Percentiles rank a stretch among this genome's conserved stretches.
Conservation (phyloP, 2,113 vertebrate genomes). For the Mus pahari region DNA sequence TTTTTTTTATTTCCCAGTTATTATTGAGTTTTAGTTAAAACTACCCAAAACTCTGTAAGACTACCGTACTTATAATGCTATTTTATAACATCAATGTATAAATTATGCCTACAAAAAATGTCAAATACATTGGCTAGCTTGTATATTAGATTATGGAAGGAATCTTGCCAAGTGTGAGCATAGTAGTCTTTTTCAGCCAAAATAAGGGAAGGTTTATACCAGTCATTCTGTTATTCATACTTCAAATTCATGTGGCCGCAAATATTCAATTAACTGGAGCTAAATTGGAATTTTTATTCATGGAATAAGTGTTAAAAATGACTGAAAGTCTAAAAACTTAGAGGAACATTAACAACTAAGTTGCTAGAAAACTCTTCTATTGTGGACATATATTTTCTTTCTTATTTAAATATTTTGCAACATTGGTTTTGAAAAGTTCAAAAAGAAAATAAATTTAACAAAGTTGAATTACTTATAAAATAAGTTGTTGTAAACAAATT, state of each 20-base stretch:
- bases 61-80: constrained; percentile 40
- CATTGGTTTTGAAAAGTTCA: constrained; percentile 48
- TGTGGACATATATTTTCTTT: neutral
- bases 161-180: constrained; percentile 53
- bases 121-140: constrained; percentile 51
- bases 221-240: constrained; percentile 72
- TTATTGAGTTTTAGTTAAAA: constrained; percentile 50
- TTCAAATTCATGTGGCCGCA: constrained; percentile 65
- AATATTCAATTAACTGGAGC: constrained; percentile 51
- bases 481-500: constrained; percentile 30
- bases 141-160: constrained; percentile 57
- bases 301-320: constrained; percentile 60
- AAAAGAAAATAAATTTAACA: constrained; percentile 4
- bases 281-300: constrained; percentile 63
- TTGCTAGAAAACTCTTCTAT: neutral
- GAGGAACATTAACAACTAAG: constrained; percentile 33
- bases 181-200: constrained; percentile 47
- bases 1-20: neutral
- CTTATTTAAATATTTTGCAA: constrained; percentile 61
- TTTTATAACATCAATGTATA: constrained; percentile 58
- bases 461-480: constrained; percentile 18
- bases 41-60: neutral
- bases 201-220: constrained; percentile 43
- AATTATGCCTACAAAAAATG: constrained; percentile 45
- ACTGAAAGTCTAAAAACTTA: constrained; percentile 59